A percentile compares a stretch with the other conserved stretches of the same genome.
Evolutionary conservation across 2,888 invertebrate species (phyloP).

Genomic region (Volucella inanis): DNA sequence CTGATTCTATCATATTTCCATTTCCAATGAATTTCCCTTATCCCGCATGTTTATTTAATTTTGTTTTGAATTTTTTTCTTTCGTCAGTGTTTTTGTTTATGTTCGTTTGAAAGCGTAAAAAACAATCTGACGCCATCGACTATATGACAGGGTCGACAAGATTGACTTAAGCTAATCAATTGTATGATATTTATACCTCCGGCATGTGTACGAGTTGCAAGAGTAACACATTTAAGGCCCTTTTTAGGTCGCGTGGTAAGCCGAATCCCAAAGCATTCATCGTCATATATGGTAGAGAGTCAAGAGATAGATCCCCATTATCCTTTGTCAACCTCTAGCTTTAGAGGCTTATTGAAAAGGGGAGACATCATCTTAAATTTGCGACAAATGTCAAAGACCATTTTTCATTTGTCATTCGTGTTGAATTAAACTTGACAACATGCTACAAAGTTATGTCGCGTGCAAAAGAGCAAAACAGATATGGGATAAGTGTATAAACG

Average conservation of each 20-base stretch:
- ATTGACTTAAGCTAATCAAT: slow-evolving; percentile 59
- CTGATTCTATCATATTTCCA: neutral
- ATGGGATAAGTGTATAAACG: slow-evolving; percentile 7
- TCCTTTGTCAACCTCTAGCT: neutral
- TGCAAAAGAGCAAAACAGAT: slow-evolving; percentile 14
- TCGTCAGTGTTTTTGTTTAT: slow-evolving; percentile 32
- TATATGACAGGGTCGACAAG: slow-evolving; percentile 23
- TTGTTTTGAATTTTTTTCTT: neutral
- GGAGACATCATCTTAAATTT: slow-evolving; percentile 65
- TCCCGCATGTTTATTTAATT: slow-evolving; percentile 7
- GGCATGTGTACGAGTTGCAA: neutral
- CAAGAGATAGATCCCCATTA: neutral
- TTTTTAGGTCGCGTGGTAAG: slow-evolving; percentile 52
- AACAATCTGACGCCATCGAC: slow-evolving; percentile 38
- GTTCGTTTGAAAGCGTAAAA: slow-evolving; percentile 7
- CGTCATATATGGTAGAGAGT: slow-evolving; percentile 11
- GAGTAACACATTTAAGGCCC: slow-evolving; percentile 42
- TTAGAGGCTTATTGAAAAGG: no score
- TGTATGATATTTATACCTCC: neutral
- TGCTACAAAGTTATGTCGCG: slow-evolving; percentile 64
- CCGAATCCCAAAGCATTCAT: slow-evolving; percentile 40
- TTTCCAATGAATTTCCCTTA: slow-evolving; percentile 28
- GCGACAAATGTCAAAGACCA: slow-evolving; percentile 71
- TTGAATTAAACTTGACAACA: slow-evolving; percentile 70
- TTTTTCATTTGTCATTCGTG: slow-evolving; percentile 66